Evolutionary conservation across 2,888 invertebrate genomes (phyloP), one percentile per base, ranked within the genome.

Genomic region (Piscicola geometra): DNA sequence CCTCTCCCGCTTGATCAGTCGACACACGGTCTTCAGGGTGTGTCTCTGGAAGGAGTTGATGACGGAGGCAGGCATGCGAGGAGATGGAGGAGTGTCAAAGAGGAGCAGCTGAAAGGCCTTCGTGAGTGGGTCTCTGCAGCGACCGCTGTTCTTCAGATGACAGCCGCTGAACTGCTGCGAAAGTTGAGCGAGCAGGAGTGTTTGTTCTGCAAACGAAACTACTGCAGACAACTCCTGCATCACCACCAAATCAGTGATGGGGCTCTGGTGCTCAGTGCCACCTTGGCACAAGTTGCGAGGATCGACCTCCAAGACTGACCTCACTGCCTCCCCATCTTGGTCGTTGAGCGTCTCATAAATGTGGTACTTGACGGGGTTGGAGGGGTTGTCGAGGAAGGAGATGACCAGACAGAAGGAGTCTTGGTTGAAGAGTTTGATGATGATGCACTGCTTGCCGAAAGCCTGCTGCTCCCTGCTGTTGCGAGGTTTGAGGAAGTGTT

Each of bases 121-220:
- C 9, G 9, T 56, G 60, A 56, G 5, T 18, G 60, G 3, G n/a
- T 56, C 60, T 25, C n/a, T 18, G 3, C 15, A 56, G 15, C 25
- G 9, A n/a, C 60, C 60, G 5, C 15, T 56, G n/a, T 56, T 18
- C n/a, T 5, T 25, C n/a, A 56, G 60, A 3, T 56, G 21, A 25
- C 60, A 25, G 60, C n/a, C n/a, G 60, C n/a, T 56, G 12, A 56
- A n/a, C 25, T 56, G 60, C 25, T 56, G 60, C n/a, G 60, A 56
- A 3, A 56, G n/a, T 21, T 56, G 60, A 9, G 21, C 5, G 25
- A 56, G n/a, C 60, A 56, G n/a, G n/a, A 56, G 3, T 3, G 60
- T 56, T 56, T 56, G 60, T 56, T 56, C 60, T 15, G 60, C 60
- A 21, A 56, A 56, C 3, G 60, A 56, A 25, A 56, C n/a, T 5